Percentiles rank a stretch among this genome's conserved stretches.
Conservation (phyloP, 2,113 vertebrate genomes). For the Xiphophorus maculatus region DNA sequence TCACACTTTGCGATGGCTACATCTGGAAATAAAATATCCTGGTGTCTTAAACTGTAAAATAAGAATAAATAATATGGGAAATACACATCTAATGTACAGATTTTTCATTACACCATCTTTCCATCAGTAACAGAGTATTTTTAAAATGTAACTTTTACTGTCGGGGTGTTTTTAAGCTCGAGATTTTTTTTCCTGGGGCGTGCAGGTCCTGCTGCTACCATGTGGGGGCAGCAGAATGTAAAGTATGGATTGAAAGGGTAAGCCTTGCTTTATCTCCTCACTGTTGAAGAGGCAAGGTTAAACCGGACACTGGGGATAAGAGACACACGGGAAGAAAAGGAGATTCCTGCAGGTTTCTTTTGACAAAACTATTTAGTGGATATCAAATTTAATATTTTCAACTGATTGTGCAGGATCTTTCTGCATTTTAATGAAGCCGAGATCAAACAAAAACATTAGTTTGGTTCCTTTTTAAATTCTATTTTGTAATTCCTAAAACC, state of each 20-base stretch:
- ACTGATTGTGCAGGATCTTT: neutral
- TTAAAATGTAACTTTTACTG: neutral
- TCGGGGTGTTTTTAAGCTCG: neutral
- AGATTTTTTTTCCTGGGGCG: neutral
- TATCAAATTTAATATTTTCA: neutral
- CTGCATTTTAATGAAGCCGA: neutral
- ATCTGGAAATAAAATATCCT: neutral
- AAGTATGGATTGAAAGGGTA: neutral
- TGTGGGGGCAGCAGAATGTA: conserved; percentile 50
- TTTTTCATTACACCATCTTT: no score
- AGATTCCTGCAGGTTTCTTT: neutral
- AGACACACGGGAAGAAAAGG: neutral
- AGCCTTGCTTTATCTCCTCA: conserved; percentile 1
- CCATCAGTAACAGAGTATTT: neutral
- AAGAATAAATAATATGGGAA: neutral
- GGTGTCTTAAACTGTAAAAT: neutral
- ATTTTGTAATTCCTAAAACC: conserved; percentile 7
- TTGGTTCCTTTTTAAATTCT: neutral
- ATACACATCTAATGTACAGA: neutral
- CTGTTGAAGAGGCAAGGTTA: conserved; percentile 55
- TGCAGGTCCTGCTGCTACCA: conserved; percentile 19
- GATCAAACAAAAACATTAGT: neutral
- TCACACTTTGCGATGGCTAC: neutral
- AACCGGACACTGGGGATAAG: conserved; percentile 44
- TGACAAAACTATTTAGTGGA: no score